phyloP scores from a whole-genome alignment of 2,113 vertebrate genomes.

The Atherinomorus stipes region DNA sequence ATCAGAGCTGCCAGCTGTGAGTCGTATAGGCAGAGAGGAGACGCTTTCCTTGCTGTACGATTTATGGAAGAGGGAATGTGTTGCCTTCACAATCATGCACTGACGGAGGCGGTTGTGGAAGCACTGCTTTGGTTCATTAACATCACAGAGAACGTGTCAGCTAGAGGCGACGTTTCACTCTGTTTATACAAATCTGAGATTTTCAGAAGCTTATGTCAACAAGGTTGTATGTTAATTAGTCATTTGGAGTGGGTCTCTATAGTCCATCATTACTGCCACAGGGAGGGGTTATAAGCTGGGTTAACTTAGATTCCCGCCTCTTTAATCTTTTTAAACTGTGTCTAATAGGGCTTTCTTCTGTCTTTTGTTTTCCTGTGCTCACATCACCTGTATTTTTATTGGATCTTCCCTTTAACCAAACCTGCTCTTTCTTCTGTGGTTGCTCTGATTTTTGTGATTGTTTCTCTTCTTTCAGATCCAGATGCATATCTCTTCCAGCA shows the following conservation, averaged over 20 bases:
- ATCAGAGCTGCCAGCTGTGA: constrained; percentile 24
- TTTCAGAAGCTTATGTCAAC: background rate
- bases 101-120: constrained; percentile 15
- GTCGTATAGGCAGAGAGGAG: constrained; percentile 6
- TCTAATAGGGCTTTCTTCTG: no score
- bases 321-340: background rate
- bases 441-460: constrained; percentile 60
- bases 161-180: constrained; percentile 3
- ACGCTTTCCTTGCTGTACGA: background rate
- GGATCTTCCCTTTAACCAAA: constrained; percentile 18
- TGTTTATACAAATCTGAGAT: background rate
- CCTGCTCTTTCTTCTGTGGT: constrained; percentile 16
- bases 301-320: background rate
- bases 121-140: constrained; percentile 21
- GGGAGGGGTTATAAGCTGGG: background rate
- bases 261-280: background rate
- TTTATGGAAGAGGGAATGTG: constrained; percentile 22
- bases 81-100: constrained; percentile 5
- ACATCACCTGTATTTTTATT: background rate
- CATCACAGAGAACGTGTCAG: constrained; percentile 26
- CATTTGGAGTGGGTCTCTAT: background rate
- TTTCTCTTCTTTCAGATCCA: constrained; percentile 62
- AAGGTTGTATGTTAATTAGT: background rate
- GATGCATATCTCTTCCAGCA: constrained; percentile 75
- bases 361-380: background rate